Evolutionary conservation across 2,113 vertebrate genomes (phyloP), one percentile per base, ranked within the genome.

Genomic region (Solenodon paradoxus): DNA sequence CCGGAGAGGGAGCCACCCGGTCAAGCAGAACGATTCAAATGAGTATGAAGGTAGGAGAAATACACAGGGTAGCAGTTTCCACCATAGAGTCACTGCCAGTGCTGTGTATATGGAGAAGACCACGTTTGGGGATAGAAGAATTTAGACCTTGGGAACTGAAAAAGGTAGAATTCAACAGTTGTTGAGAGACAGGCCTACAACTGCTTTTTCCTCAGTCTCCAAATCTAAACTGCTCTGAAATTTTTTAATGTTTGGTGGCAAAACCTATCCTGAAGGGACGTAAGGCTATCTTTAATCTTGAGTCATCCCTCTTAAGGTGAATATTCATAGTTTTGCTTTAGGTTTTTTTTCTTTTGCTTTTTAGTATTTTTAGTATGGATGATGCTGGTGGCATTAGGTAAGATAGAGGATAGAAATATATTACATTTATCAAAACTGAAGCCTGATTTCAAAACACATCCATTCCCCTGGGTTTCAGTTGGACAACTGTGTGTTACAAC

Each of bases 1-100:
- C 4, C 51, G n/a, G 63, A 80, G 49, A 68, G n/a, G 8, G 32
- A 42, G 7, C 19, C 19, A 5, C 40, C 0, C 1, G 40, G 61
- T 3, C 22, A 19, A n/a, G 9, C 51, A 45, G 85, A 49, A 28
- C 49, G 1, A 45, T 71, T 30, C 77, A 19, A 13, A 87, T 95
- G 94, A 92, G 51, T 3, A 0, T 4, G 24, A 45, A 96, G 97
- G 97, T 96, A 95, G 92, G 96, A 88, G 20, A 35, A 40, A 24
- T 19, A 15, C 7, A 5, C 3, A 0, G 1, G 42, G 77, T 20
- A 40, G 55, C 38, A n/a, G 42, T 47, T 57, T 20, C 30, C 5
- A 38, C 28, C 51, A 1, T 3, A 16, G n/a, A n/a, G n/a, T n/a
- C n/a, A n/a, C n/a, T n/a, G n/a, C n/a, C n/a, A n/a, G n/a, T n/a